phyloP scores from a whole-genome alignment of 1,140 invertebrate species.

The Frieseomelitta varia region DNA sequence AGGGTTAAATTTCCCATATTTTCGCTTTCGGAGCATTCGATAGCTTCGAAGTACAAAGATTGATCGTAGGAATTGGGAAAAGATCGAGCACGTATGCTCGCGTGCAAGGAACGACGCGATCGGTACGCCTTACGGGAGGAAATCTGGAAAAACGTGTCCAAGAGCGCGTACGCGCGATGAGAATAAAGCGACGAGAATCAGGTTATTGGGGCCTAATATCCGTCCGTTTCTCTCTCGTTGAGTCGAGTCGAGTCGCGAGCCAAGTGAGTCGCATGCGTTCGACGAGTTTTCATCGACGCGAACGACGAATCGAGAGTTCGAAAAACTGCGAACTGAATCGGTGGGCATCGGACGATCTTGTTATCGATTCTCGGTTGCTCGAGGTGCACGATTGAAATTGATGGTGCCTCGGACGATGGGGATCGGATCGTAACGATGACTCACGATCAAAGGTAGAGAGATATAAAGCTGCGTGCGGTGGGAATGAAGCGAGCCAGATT shows the following conservation, averaged over 20 bases:
- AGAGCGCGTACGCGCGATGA: conserved; percentile 23
- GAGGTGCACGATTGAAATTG: neutral
- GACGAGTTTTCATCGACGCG: neutral
- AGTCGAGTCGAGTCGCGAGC: neutral
- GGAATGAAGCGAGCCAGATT: neutral
- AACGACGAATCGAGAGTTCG: neutral
- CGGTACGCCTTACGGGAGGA: conserved; percentile 11
- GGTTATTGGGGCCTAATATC: conserved; percentile 62
- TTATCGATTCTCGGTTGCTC: neutral
- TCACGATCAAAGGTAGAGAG: neutral
- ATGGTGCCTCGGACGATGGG: neutral
- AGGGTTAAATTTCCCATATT: too few species aligned
- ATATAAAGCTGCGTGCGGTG: neutral
- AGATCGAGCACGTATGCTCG: neutral
- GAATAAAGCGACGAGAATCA: conserved; percentile 58
- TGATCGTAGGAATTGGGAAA: neutral
- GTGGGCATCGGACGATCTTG: too few species aligned
- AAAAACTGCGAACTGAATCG: neutral
- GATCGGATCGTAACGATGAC: neutral
- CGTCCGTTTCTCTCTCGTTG: conserved; percentile 48
- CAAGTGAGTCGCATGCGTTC: too few species aligned
- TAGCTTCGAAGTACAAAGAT: too few species aligned
- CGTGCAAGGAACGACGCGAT: neutral
- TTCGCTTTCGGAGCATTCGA: too few species aligned
- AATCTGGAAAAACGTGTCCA: conserved; percentile 12